phyloP scores from a whole-genome alignment of 2,888 invertebrate species.

The Dioctria rufipes region DNA sequence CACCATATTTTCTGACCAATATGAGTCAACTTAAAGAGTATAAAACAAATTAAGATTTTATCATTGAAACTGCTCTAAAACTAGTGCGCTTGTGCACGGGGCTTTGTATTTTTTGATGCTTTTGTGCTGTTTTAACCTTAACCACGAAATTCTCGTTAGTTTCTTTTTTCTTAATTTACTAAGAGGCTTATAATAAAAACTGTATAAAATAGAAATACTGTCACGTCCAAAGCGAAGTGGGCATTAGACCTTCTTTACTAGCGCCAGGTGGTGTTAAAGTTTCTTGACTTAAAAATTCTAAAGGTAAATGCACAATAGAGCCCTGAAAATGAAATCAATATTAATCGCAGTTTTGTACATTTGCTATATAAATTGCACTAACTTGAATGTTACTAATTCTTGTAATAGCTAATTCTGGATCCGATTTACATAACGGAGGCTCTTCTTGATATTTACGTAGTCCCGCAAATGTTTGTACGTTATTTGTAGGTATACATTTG shows the following conservation, averaged over 20 bases:
- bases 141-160: too few relatives aligned
- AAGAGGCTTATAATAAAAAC: neutral
- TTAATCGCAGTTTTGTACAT: neutral
- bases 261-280: conserved; percentile 85
- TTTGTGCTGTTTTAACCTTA: too few relatives aligned
- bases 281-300: conserved; percentile 91
- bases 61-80: neutral
- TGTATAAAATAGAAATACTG: conserved; percentile 38
- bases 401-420: conserved; percentile 81
- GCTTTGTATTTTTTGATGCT: too few relatives aligned
- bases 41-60: neutral
- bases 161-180: too few relatives aligned
- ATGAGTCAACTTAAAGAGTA: neutral
- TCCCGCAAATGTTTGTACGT: conserved; percentile 83
- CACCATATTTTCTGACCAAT: neutral
- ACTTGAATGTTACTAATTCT: conserved; percentile 83
- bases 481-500: conserved; percentile 90
- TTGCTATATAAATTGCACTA: conserved; percentile 48
- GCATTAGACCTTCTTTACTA: conserved; percentile 93
- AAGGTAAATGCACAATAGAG: conserved; percentile 88
- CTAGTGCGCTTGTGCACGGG: too few relatives aligned
- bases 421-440: conserved; percentile 79
- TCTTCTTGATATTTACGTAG: conserved; percentile 84
- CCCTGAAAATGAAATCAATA: conserved; percentile 74
- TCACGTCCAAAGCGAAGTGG: conserved; percentile 92